Conservation (phyloP, 1,140 invertebrate species). For the Nymphalis io region DNA sequence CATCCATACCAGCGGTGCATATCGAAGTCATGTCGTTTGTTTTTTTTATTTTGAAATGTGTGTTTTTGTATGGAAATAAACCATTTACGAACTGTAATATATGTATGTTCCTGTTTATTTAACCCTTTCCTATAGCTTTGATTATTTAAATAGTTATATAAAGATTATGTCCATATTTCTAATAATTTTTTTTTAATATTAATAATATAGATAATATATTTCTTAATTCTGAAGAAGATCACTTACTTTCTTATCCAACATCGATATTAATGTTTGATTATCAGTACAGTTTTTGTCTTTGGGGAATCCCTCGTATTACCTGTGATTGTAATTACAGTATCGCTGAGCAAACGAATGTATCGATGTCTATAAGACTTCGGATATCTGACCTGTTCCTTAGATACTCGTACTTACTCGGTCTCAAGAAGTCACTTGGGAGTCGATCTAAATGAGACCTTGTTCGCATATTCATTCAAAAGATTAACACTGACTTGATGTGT, state of each 20-base stretch:
- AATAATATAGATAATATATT: too few relatives aligned
- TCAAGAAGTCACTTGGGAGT: slow-evolving; percentile 24
- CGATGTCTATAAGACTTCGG: slow-evolving; percentile 28
- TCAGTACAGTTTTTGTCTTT: slow-evolving; percentile 14
- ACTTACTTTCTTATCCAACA: not conserved
- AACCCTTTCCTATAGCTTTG: too few relatives aligned
- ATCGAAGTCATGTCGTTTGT: slow-evolving; percentile 64
- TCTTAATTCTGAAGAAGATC: too few relatives aligned
- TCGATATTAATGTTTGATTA: slow-evolving; percentile 6
- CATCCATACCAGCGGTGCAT: slow-evolving; percentile 80
- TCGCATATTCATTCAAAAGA: slow-evolving; percentile 16
- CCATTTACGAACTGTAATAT: not conserved
- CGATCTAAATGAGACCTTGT: slow-evolving; percentile 37
- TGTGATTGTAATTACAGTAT: slow-evolving; percentile 53
- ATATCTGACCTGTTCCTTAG: slow-evolving; percentile 54
- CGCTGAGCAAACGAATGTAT: slow-evolving; percentile 48
- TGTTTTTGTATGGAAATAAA: slow-evolving; percentile 31
- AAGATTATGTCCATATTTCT: too few relatives aligned
- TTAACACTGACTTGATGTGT: not conserved
- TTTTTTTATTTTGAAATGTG: slow-evolving; percentile 47
- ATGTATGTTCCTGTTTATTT: not conserved
- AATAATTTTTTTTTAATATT: too few relatives aligned
- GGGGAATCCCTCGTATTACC: slow-evolving; percentile 32
- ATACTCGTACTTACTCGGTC: slow-evolving; percentile 46
- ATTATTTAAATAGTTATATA: too few relatives aligned